A percentile compares a stretch with the other conserved stretches of the same genome.
Conservation (phyloP, 1,140 invertebrate genomes). For the Drosophila melanogaster region DNA sequence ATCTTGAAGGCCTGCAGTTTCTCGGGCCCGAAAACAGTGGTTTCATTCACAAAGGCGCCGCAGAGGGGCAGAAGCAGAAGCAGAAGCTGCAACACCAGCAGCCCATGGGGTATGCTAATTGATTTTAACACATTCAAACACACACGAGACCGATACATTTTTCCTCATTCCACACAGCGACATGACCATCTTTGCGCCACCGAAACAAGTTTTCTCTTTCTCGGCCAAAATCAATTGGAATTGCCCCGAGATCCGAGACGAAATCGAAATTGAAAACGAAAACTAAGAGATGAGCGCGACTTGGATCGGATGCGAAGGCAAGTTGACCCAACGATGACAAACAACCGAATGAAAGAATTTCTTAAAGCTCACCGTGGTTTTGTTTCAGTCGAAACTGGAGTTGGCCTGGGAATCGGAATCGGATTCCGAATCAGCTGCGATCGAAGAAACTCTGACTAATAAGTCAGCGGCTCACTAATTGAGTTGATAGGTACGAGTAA, state of each 20-base stretch:
- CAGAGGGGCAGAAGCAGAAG: constrained; percentile 20
- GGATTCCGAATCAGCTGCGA: constrained; percentile 16
- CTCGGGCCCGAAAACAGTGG: constrained; percentile 50
- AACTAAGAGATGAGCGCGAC: constrained; percentile 11
- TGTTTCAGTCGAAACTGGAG: constrained; percentile 51
- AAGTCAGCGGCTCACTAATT: constrained; percentile 40
- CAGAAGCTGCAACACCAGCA: constrained; percentile 26
- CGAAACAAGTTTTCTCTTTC: constrained; percentile 70
- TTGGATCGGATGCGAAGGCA: constrained; percentile 25
- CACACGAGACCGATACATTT: constrained; percentile 66
- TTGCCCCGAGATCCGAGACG: constrained; percentile 9
- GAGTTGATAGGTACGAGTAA: constrained; percentile 28
- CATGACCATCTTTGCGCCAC: constrained; percentile 58
- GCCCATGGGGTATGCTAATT: constrained; percentile 69
- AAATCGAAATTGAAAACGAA: constrained; percentile 33
- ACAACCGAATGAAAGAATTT: constrained; percentile 73
- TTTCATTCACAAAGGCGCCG: constrained; percentile 52
- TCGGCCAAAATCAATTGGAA: constrained; percentile 20
- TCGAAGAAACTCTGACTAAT: constrained; percentile 42
- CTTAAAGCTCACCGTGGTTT: constrained; percentile 62
- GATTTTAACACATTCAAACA: constrained; percentile 73
- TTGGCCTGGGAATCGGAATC: constrained; percentile 14
- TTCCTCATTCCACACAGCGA: constrained; percentile 58
- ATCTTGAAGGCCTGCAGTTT: constrained; percentile 62
- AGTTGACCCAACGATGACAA: constrained; percentile 64